These are phyloP conservation scores for Spermophilus dauricus DNA, from an alignment of 2,113 vertebrate species.

Conservation along the genomic window DNA sequence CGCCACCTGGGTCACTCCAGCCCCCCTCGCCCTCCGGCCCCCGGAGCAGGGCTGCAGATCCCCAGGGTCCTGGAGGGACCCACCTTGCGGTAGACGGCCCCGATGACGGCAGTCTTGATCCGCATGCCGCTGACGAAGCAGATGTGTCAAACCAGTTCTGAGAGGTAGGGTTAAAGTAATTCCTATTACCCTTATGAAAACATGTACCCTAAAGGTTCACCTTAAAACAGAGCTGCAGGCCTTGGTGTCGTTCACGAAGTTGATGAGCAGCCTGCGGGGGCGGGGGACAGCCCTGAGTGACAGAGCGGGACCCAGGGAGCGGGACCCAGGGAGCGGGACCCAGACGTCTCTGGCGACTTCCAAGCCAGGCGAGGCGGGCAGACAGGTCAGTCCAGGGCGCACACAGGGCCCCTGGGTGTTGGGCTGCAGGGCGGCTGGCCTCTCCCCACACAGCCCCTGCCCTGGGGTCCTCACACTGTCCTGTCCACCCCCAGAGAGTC, in stretches of 20 bases:
- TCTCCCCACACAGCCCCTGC: background rate
- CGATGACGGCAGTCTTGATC: slow-evolving; percentile 95
- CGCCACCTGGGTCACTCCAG: accelerated
- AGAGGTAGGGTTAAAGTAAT: no score
- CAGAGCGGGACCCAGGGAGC: background rate
- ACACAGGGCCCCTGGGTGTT: background rate
- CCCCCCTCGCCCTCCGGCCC: background rate
- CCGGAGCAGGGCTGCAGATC: background rate
- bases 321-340: no score
- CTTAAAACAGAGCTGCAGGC: no score
- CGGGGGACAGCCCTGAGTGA: no score
- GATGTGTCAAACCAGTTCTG: no score
- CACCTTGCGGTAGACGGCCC: slow-evolving; percentile 97
- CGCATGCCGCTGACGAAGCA: slow-evolving; percentile 98
- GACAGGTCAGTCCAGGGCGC: accelerated
- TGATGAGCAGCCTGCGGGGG: slow-evolving; percentile 92
- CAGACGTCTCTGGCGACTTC: background rate
- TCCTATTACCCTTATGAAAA: no score
- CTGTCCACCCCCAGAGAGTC: background rate
- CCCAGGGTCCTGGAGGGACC: background rate
- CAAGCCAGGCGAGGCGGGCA: accelerated
- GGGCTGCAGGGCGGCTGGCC: accelerated
- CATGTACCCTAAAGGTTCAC: no score
- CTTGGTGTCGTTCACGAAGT: slow-evolving; percentile 91
- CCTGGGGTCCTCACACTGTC: background rate